phyloP scores from a whole-genome alignment of 2,888 invertebrate species.

The Euspilapteryx auroguttella region DNA sequence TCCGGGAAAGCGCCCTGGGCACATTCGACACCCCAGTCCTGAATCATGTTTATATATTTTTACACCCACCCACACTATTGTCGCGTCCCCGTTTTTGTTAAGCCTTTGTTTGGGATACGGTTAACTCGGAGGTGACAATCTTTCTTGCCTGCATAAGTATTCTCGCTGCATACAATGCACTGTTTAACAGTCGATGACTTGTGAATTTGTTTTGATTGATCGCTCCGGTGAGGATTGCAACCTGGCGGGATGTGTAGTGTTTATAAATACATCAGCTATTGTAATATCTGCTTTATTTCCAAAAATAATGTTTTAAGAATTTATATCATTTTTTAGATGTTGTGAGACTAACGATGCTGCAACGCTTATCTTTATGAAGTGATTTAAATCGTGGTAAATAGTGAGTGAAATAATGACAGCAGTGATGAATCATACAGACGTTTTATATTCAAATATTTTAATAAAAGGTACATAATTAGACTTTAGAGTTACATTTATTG shows the following conservation, averaged over 20 bases:
- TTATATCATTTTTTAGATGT: no score
- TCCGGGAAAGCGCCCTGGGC: conserved; percentile 39
- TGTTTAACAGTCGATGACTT: conserved; percentile 56
- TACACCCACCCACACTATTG: conserved; percentile 46
- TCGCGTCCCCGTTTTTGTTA: conserved; percentile 28
- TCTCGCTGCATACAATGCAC: conserved; percentile 39
- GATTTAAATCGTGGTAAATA: no score
- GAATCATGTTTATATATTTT: conserved; percentile 49
- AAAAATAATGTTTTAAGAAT: neutral
- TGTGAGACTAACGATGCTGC: no score
- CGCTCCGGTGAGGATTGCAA: conserved; percentile 27
- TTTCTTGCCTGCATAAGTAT: conserved; percentile 46
- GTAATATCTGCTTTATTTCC: no score
- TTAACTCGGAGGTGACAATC: conserved; percentile 52
- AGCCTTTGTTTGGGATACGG: conserved; percentile 44
- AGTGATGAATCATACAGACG: no score
- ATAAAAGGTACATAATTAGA: no score
- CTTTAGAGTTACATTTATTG: no score
- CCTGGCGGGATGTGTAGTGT: conserved; percentile 20
- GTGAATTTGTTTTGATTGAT: conserved; percentile 60
- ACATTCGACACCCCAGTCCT: conserved; percentile 28
- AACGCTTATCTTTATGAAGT: no score
- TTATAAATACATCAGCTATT: no score
- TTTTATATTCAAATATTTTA: no score
- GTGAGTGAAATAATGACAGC: no score